Base-by-base conservation (phyloP, 2,888 invertebrate species). In the Ferdinandea cuprea region DNA sequence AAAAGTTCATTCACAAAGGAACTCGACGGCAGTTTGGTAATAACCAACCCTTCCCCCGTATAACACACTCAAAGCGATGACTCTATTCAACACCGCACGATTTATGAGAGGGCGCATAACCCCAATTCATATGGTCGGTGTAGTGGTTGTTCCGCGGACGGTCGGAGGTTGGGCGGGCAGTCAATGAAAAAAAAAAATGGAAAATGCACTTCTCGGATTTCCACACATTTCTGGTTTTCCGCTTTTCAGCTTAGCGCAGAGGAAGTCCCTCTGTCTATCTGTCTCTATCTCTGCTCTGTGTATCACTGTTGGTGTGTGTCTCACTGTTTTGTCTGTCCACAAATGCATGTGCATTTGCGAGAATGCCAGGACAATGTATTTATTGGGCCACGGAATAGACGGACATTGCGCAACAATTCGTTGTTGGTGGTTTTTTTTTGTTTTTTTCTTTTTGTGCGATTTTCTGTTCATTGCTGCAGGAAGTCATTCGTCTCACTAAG, bases 401-500 rank as follows among this genome's bases (percentile, higher is more conserved):
- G 78, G 72, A 83, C 78, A 77, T 83, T 83, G 83, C 78, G 78
- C 83, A 78, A 83, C 77, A 83, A 83, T 78, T 42, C 61, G 42
- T 30, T 72, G 44, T 56, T 11, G 52, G 8, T 25, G 46, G 35
- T 35, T 21, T 21, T 56, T 50, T 40, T 15, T 11, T 32, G 25
- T n/a, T n/a, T n/a, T n/a, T n/a, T n/a, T n/a, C n/a, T 44, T 54
- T 54, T 73, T 68, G 37, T 72, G 61, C 42, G 77, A 83, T 77
- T 83, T 83, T 77, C 77, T 83, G 83, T 83, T 83, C 78, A 83
- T 83, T 72, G 83, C 78, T 63, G 68, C 83, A 83, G 83, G 83
- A 83, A 78, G 83, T 78, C 73, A 73, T 83, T 83, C 72, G 68
- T 83, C 83, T 77, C 72, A 56, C 69, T 61, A 66, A 83, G 72